These are phyloP conservation scores for Bufo gargarizans DNA, from an alignment of 2,113 vertebrate genomes.

Conservation along the genomic window DNA sequence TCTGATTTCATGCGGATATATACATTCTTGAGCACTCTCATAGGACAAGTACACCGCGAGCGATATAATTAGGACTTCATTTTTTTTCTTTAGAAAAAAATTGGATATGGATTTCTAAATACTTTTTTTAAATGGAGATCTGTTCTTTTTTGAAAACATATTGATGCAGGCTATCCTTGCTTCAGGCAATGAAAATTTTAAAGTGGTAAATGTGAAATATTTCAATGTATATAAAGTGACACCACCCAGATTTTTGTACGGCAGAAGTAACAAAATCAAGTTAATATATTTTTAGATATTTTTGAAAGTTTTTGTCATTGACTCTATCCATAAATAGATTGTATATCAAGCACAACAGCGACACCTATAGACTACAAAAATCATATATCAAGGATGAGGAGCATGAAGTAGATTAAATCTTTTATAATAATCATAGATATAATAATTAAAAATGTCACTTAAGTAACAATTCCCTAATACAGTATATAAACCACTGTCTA, in stretches of 20 bases:
- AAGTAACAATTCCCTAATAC: neutral
- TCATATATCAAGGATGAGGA: neutral
- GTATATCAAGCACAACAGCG: constrained; percentile 23
- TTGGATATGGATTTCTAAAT: neutral
- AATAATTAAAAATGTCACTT: neutral
- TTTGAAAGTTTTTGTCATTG: neutral
- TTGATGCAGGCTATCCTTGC: neutral
- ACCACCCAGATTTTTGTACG: too few species aligned
- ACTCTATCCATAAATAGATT: neutral
- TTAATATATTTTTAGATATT: neutral
- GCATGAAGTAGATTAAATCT: neutral
- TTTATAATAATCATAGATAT: neutral
- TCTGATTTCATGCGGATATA: constrained; percentile 1
- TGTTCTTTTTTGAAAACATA: neutral
- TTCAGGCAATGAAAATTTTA: neutral
- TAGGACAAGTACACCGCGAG: neutral
- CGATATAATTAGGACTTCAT: neutral
- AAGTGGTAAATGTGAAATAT: neutral
- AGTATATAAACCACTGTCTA: too few species aligned
- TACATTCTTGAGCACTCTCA: neutral
- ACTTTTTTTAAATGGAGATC: neutral
- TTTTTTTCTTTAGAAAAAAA: neutral
- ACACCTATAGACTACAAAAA: constrained; percentile 24
- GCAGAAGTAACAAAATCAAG: neutral
- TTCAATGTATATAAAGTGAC: neutral